Evolutionary conservation across 2,113 vertebrate species (phyloP).

Genomic region (Dolichallabes microphthalmus): DNA sequence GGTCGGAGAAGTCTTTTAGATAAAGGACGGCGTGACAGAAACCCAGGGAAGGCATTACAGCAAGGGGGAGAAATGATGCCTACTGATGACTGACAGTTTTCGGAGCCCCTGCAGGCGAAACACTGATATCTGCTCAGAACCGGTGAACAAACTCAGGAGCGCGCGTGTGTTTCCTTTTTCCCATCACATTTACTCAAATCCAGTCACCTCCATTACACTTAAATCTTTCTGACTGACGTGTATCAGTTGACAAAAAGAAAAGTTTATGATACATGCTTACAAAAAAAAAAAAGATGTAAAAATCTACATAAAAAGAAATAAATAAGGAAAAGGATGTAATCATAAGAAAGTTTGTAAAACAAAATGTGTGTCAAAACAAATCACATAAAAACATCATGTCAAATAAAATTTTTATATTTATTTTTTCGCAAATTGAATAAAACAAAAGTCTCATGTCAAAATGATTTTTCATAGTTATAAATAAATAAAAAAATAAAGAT

Average conservation of each 20-base stretch:
- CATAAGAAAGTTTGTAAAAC: not conserved
- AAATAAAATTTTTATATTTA: too few species aligned
- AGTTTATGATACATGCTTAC: not conserved
- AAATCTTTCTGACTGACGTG: not conserved
- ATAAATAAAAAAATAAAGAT: too few species aligned
- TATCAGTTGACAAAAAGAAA: not conserved
- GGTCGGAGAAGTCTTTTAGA: conserved; percentile 55
- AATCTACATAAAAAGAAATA: not conserved
- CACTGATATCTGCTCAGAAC: conserved; percentile 12
- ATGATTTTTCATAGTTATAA: too few species aligned
- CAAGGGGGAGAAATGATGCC: conserved; percentile 18
- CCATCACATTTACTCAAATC: not conserved
- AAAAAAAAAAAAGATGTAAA: not conserved
- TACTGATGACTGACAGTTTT: conserved; percentile 26
- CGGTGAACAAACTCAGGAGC: not conserved
- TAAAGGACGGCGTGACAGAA: conserved; percentile 32
- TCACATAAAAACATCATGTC: not conserved
- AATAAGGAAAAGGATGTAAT: not conserved
- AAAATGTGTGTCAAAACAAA: not conserved
- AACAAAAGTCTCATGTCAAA: too few species aligned
- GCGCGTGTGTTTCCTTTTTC: not conserved
- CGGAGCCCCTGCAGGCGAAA: not conserved
- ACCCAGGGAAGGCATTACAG: conserved; percentile 42
- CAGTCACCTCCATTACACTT: not conserved
- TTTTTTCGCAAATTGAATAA: too few species aligned